Evolutionary conservation across 2,888 invertebrate species (phyloP).

Genomic region (Temnothorax ravouxi): DNA sequence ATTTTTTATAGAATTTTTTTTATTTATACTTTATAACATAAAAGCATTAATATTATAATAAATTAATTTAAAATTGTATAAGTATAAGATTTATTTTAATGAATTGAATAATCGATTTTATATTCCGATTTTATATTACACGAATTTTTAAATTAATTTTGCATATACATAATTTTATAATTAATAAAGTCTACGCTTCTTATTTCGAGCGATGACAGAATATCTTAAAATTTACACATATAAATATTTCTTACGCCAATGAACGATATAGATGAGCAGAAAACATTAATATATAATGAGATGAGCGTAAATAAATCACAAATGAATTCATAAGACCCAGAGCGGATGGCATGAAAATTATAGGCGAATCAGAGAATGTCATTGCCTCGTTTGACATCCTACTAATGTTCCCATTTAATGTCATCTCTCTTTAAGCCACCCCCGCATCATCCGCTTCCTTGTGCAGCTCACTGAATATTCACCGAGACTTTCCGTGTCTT

Average conservation of each 20-base stretch:
- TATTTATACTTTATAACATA: not conserved
- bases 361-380: slow-evolving; percentile 31
- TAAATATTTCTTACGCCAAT: not conserved
- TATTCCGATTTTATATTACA: not conserved
- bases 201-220: not conserved
- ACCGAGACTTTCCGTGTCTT: slow-evolving; percentile 43
- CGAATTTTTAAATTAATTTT: not conserved
- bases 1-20: not conserved
- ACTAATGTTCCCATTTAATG: slow-evolving; percentile 54
- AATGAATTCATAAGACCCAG: slow-evolving; percentile 2
- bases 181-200: not conserved
- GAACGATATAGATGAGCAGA: not conserved
- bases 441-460: slow-evolving; percentile 36
- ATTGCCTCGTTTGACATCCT: slow-evolving; percentile 54
- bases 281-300: not conserved
- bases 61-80: not conserved
- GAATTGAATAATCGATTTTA: not conserved
- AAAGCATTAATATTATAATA: not conserved
- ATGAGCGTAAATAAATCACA: not conserved
- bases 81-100: not conserved
- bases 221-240: not conserved
- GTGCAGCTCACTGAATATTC: slow-evolving; percentile 55
- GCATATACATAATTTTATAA: not conserved
- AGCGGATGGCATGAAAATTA: slow-evolving; percentile 35
- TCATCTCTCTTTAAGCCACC: slow-evolving; percentile 47